Conservation (phyloP, 2,888 invertebrate genomes). For the Sinelater perroti region DNA sequence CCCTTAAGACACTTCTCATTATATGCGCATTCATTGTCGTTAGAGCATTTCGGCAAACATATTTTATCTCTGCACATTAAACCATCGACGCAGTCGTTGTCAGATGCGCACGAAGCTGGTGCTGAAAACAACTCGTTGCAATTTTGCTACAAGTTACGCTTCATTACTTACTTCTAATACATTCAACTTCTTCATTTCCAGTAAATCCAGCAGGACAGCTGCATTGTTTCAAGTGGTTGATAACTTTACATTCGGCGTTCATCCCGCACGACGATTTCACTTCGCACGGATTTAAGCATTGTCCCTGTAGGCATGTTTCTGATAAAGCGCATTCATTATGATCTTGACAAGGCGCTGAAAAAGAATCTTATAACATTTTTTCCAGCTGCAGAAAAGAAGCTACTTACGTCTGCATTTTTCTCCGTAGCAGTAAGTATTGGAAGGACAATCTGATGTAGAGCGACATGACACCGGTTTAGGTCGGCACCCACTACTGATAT, state of each 20-base stretch:
- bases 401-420: slow-evolving; percentile 81
- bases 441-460: slow-evolving; percentile 76
- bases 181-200: slow-evolving; percentile 84
- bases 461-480: slow-evolving; percentile 78
- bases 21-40: slow-evolving; percentile 84
- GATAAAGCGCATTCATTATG: slow-evolving; percentile 81
- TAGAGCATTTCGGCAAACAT: slow-evolving; percentile 79
- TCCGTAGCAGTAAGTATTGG: slow-evolving; percentile 83
- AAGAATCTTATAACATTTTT: slow-evolving; percentile 20
- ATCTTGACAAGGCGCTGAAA: slow-evolving; percentile 76
- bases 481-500: slow-evolving; percentile 75
- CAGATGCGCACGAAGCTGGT: slow-evolving; percentile 77
- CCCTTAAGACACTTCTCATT: slow-evolving; percentile 89
- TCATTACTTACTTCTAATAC: slow-evolving; percentile 76
- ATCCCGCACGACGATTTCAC: slow-evolving; percentile 81
- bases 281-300: slow-evolving; percentile 83
- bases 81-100: slow-evolving; percentile 75
- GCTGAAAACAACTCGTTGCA: slow-evolving; percentile 65
- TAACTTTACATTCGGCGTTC: slow-evolving; percentile 79
- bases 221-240: slow-evolving; percentile 80
- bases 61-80: slow-evolving; percentile 82
- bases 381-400: slow-evolving; percentile 17
- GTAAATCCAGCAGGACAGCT: slow-evolving; percentile 86
- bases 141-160: slow-evolving; percentile 5
- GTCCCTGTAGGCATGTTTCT: slow-evolving; percentile 84